A percentile compares a stretch with the other conserved stretches of the same genome.
phyloP scores from a whole-genome alignment of 1,140 invertebrate genomes.

The Calephelis virginiensis region DNA sequence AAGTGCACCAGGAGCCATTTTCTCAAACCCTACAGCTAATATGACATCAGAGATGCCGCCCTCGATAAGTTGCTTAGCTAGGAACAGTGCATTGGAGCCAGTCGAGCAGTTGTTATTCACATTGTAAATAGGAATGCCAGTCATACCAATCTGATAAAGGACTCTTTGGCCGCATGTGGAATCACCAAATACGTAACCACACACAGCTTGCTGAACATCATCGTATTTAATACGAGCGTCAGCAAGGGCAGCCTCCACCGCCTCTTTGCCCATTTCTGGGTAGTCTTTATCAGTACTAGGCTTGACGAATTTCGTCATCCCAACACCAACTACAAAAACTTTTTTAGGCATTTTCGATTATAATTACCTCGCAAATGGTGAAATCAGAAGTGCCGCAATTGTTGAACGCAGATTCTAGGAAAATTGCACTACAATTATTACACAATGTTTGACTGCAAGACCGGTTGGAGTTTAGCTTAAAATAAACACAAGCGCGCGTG shows the following conservation, averaged over 20 bases:
- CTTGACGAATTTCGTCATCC: constrained; percentile 95
- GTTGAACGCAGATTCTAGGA: constrained; percentile 26
- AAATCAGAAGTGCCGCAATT: constrained; percentile 25
- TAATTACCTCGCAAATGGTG: constrained; percentile 59
- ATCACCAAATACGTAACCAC: constrained; percentile 98
- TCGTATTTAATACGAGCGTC: constrained; percentile 92
- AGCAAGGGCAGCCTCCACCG: constrained; percentile 91
- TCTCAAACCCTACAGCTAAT: constrained; percentile 97
- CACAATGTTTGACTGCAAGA: constrained; percentile 1
- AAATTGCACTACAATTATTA: not conserved
- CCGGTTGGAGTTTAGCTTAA: constrained; percentile 1
- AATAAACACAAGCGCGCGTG: constrained; percentile 14
- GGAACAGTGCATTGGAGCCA: constrained; percentile 93
- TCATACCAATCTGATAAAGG: constrained; percentile 96
- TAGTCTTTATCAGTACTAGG: constrained; percentile 93
- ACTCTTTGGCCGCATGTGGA: constrained; percentile 97
- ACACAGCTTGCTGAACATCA: constrained; percentile 92
- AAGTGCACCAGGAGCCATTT: constrained; percentile 97
- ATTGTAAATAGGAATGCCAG: constrained; percentile 98
- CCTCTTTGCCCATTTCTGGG: constrained; percentile 96
- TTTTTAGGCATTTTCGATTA: constrained; percentile 66
- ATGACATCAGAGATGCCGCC: constrained; percentile 91
- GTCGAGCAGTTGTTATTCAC: constrained; percentile 99
- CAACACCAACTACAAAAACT: constrained; percentile 97
- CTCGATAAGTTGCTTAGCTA: constrained; percentile 95